Base-by-base conservation (phyloP, 1,140 invertebrate genomes). In the Papilio glaucus region DNA sequence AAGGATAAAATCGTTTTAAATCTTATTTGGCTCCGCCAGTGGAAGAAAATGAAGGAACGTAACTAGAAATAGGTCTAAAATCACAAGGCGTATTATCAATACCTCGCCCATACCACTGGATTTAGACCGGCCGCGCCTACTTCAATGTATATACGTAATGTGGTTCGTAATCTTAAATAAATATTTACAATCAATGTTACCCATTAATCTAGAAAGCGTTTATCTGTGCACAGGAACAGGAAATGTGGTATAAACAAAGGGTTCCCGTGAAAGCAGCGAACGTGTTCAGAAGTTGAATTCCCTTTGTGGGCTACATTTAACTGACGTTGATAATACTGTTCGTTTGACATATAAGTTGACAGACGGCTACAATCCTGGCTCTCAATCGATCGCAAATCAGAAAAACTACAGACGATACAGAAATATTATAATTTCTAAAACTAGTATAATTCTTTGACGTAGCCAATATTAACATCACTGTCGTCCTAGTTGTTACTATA, bases 221-320 rank as follows among this genome's bases (percentile, higher is more conserved):
- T 24, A 57, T 57, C 49, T 57, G 21, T 57, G 21, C 49, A 26
- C 49, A 24, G 49, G 49, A 57, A 57, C 49, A 57, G 49, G 49
- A 57, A 57, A 57, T 57, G 49, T 57, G 49, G 24, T 57, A 57
- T 57, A 57, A 57, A 57, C 49, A 57, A 57, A 57, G 49, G 49
- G 49, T 57, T 57, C 49, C n/a, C 49, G 49, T 57, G 49, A 24
- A 53, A 53, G 49, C 49, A 53, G 49, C 49, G 21, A 53, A 53
- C 49, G 18, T 53, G 21, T 53, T 53, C 49, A 53, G 49, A 53
- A 8, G 49, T 53, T 53, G 49, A 53, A 53, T 24, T 53, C 49
- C 21, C 49, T 53, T 53, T 53, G 49, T 53, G 10, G 24, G 49
- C 49, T 53, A 53, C 49, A 53, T 18, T 53, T 24, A 53, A 53